Conservation (phyloP, 2,797 vertebrate species). For the Sus cebifrons region DNA sequence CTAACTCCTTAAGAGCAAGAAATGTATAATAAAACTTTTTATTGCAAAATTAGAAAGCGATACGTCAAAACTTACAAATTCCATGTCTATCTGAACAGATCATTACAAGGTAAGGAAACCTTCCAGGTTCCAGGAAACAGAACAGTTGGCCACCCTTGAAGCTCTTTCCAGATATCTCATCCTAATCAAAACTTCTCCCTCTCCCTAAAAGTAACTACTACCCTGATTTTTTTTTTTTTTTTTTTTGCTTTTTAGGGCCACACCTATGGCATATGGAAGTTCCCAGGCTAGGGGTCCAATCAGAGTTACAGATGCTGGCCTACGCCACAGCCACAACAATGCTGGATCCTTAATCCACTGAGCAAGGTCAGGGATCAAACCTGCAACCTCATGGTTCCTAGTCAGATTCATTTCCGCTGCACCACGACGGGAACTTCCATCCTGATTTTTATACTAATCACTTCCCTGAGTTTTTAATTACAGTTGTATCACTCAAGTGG, state of each 20-base stretch:
- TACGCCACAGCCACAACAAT: too few relatives aligned
- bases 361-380: too few relatives aligned
- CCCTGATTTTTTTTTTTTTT: neutral
- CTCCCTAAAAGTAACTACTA: neutral
- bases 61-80: neutral
- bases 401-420: too few relatives aligned
- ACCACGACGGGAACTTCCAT: neutral
- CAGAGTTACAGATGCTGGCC: too few relatives aligned
- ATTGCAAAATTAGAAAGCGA: neutral
- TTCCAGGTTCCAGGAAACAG: neutral
- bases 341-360: too few relatives aligned
- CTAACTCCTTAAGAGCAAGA: neutral
- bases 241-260: too few relatives aligned
- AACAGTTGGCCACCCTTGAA: neutral
- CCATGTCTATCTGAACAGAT: neutral
- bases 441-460: neutral
- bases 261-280: too few relatives aligned
- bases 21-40: slow-evolving; percentile 23
- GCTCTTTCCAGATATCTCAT: neutral
- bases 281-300: too few relatives aligned
- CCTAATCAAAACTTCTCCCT: neutral
- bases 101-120: neutral
- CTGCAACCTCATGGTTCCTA: too few relatives aligned
- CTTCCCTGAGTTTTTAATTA: neutral
- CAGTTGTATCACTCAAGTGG: neutral